Evolutionary conservation across 2,888 invertebrate genomes (phyloP), one percentile per base, ranked within the genome.

Genomic region (Chydorus sphaericus): DNA sequence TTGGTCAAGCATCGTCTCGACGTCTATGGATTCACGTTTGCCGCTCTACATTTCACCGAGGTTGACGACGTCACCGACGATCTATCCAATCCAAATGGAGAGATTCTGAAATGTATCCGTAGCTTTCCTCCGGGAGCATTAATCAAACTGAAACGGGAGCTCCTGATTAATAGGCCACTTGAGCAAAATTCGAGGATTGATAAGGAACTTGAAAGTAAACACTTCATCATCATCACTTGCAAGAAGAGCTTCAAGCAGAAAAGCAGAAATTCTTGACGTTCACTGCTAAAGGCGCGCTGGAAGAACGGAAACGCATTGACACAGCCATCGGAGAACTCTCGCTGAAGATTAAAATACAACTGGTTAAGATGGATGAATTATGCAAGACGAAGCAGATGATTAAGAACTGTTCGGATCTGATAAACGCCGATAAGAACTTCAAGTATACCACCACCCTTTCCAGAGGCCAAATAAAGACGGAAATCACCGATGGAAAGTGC

Each of bases 381-480:
- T 39, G 56, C 3, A 37, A 60, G 26, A 60, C 60, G 33, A 56
- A 61, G 8, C 51, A 59, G 10, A 52, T 48, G 28, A 58, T 62
- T 2, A 57, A 63, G 7, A 11, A 51, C 2, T 53, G 58, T 23
- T 39, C 59, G 8, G 49, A 48, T 60, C 44, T 57, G 56, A 56
- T 56, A 38, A 33, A 49, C 23, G 61, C 58, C 6, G 62, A 63
- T 55, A 55, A 59, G 33, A 55, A 63, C 38, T 63, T 63, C 57
- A 37, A 23, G 18, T 60, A 61, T 48, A 39, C 48, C 10, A 59
- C 61, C 1, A 56, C 59, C 10, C 62, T 61, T 49, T 57, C 59
- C 8, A 48, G 60, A 14, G 59, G 57, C 8, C 20, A 23, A n/a
- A n/a, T n/a, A 1, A 44, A 59, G 26, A 56, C 56, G 36, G 48